Evolutionary conservation across 1,140 invertebrate species (phyloP).

Genomic region (Drosophila aff.): DNA sequence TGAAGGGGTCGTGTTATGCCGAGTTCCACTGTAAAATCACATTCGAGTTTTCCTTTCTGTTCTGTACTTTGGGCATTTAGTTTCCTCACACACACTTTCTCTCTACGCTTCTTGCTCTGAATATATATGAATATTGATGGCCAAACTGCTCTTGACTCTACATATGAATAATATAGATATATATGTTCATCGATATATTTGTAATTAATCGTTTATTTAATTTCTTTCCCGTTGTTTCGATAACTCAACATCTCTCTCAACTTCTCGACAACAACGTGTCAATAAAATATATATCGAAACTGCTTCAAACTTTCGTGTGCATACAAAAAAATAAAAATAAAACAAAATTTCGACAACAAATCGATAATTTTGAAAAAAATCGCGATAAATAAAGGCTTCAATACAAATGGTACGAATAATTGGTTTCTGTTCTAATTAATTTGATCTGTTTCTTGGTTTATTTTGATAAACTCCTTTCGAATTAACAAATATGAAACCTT

Average conservation of each 20-base stretch:
- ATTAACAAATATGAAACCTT: slow-evolving; percentile 43
- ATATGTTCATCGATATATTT: slow-evolving; percentile 67
- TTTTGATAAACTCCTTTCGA: slow-evolving; percentile 44
- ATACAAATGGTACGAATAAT: slow-evolving; percentile 84
- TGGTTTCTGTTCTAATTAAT: slow-evolving; percentile 56
- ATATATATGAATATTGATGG: slow-evolving; percentile 45
- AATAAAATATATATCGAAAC: slow-evolving; percentile 38
- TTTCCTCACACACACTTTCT: slow-evolving; percentile 54
- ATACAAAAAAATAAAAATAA: slow-evolving; percentile 17
- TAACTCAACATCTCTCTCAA: slow-evolving; percentile 66
- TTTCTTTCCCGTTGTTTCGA: slow-evolving; percentile 77
- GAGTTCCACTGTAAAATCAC: slow-evolving; percentile 46
- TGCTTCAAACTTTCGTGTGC: slow-evolving; percentile 69
- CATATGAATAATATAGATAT: slow-evolving; percentile 53
- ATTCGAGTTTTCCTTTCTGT: slow-evolving; percentile 48
- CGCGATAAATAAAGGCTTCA: slow-evolving; percentile 72
- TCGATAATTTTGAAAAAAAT: slow-evolving; percentile 38
- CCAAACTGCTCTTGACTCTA: slow-evolving; percentile 51
- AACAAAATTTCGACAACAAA: slow-evolving; percentile 19
- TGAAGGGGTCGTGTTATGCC: slow-evolving; percentile 29
- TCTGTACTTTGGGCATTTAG: slow-evolving; percentile 65
- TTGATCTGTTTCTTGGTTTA: slow-evolving; percentile 52
- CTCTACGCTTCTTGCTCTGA: slow-evolving; percentile 36
- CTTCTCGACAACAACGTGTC: slow-evolving; percentile 66
- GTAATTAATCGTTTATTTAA: slow-evolving; percentile 80